A percentile compares a stretch with the other conserved stretches of the same genome.
Conservation (phyloP, 1,140 invertebrate genomes). For the Chymomyza costata region DNA sequence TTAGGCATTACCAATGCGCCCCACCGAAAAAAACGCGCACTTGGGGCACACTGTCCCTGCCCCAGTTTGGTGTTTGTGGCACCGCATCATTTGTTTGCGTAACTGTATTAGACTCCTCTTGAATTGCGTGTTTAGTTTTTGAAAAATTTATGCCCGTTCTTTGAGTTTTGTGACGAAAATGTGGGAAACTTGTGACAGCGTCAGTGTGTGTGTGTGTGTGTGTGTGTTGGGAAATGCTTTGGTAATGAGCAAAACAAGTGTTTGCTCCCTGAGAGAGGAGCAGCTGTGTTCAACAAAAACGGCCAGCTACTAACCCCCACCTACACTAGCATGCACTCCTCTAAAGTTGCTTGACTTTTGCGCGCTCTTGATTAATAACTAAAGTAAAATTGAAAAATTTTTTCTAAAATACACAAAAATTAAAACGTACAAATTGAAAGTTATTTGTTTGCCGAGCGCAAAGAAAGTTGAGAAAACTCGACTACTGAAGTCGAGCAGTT, state of each 20-base stretch:
- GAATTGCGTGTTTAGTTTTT: constrained; percentile 71
- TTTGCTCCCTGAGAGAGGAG: constrained; percentile 30
- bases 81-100: constrained; percentile 73
- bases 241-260: constrained; percentile 45
- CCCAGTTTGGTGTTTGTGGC: constrained; percentile 58
- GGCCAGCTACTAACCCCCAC: constrained; percentile 1
- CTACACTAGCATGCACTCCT: too few species aligned
- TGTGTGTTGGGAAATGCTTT: constrained; percentile 42
- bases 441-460: constrained; percentile 61
- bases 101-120: constrained; percentile 74
- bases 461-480: not conserved
- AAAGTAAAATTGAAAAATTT: constrained; percentile 67
- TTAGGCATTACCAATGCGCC: too few species aligned
- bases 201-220: constrained; percentile 11
- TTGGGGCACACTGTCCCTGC: too few species aligned
- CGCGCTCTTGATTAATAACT: constrained; percentile 67
- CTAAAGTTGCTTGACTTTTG: constrained; percentile 26
- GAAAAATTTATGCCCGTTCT: constrained; percentile 55
- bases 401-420: constrained; percentile 64
- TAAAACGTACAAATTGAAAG: constrained; percentile 73
- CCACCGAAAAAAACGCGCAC: too few species aligned
- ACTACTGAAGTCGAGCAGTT: too few species aligned
- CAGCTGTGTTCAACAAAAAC: not conserved
- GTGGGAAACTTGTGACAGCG: constrained; percentile 50
- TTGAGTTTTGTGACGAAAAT: constrained; percentile 55